Conservation (phyloP, 1,140 invertebrate genomes). For the Bombus superbus region DNA sequence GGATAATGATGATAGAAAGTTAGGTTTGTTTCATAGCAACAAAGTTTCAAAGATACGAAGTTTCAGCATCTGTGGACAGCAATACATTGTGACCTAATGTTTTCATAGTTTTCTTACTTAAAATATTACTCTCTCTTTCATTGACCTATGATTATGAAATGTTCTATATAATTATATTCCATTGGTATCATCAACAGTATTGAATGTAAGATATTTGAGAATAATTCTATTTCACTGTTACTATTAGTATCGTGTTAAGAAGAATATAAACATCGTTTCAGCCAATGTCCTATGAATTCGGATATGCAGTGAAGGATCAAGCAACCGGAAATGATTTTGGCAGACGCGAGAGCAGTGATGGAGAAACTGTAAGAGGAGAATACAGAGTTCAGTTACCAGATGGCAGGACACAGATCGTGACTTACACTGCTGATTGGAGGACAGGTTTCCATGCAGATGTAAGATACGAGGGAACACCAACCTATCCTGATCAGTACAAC, state of each 20-base stretch:
- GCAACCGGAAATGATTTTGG: constrained; percentile 89
- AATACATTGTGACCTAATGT: neutral
- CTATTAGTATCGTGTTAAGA: no score
- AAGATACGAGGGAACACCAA: constrained; percentile 88
- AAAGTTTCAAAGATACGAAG: neutral
- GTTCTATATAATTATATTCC: neutral
- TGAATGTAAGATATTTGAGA: no score
- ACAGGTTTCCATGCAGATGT: constrained; percentile 92
- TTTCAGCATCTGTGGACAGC: neutral
- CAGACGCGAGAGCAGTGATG: constrained; percentile 88
- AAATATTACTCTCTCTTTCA: neutral
- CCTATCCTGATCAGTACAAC: constrained; percentile 84
- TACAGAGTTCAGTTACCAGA: constrained; percentile 90
- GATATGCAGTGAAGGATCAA: constrained; percentile 90
- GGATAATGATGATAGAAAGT: neutral
- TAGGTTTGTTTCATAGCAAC: neutral
- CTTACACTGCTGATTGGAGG: constrained; percentile 90
- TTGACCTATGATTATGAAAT: neutral
- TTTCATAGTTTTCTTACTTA: neutral
- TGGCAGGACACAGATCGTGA: constrained; percentile 88
- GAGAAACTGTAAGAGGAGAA: constrained; percentile 87
- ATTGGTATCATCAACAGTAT: neutral
- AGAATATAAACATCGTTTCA: constrained; percentile 75
- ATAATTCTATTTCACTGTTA: no score
- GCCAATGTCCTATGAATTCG: constrained; percentile 91